phyloP scores from a whole-genome alignment of 2,797 vertebrate species.

The Oryzias sinensis region DNA sequence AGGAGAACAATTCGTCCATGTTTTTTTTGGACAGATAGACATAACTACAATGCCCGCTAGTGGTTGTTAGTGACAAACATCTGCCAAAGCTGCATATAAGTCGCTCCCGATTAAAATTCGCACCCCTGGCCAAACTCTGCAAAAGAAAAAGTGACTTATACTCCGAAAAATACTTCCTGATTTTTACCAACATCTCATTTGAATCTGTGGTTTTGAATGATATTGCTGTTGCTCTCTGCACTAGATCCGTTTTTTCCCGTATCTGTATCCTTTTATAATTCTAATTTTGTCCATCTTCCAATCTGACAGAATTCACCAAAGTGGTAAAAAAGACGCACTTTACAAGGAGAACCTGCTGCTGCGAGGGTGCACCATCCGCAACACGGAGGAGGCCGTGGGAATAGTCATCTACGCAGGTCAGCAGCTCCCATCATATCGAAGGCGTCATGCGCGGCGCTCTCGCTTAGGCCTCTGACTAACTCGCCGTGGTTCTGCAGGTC shows the following conservation, averaged over 20 bases:
- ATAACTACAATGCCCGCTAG: too few species aligned
- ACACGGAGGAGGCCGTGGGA: conserved; percentile 93
- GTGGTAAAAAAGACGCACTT: conserved; percentile 86
- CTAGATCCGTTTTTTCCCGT: not conserved
- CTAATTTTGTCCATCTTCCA: conserved; percentile 9
- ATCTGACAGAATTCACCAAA: conserved; percentile 74
- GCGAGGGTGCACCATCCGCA: conserved; percentile 92
- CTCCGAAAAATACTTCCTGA: too few species aligned
- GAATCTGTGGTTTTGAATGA: too few species aligned
- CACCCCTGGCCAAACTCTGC: too few species aligned
- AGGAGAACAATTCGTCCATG: too few species aligned
- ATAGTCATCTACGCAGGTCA: conserved; percentile 96
- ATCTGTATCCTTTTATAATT: not conserved
- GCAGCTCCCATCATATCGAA: conserved; percentile 4
- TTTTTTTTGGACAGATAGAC: too few species aligned
- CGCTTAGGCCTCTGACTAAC: conserved; percentile 18
- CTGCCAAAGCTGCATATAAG: too few species aligned
- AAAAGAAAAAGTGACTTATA: too few species aligned
- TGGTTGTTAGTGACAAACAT: too few species aligned
- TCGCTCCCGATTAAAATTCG: too few species aligned
- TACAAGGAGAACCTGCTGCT: conserved; percentile 94
- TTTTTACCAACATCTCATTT: too few species aligned
- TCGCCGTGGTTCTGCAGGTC: conserved; percentile 75
- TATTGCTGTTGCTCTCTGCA: too few species aligned
- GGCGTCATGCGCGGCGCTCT: not conserved